Evolutionary conservation across 2,113 vertebrate species (phyloP).

Genomic region (Muntiacus muntjak): DNA sequence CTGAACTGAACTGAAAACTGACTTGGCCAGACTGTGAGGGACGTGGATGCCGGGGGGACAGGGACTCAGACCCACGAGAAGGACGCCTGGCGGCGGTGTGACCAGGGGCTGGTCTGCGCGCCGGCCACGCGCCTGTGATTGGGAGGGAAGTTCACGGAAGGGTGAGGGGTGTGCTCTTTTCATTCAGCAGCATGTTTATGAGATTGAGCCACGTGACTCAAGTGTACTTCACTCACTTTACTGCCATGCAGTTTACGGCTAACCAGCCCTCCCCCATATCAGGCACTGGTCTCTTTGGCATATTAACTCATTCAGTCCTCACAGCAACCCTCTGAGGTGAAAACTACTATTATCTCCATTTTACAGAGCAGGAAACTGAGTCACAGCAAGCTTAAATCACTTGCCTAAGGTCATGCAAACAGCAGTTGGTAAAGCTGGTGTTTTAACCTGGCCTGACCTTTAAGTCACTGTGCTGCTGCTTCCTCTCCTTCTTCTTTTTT

Average conservation of each 20-base stretch:
- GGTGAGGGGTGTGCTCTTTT: not conserved
- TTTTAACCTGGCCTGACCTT: not conserved
- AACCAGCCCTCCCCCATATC: not conserved
- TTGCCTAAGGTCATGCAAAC: not conserved
- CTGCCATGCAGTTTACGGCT: accelerated
- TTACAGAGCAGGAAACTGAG: slow-evolving; percentile 46
- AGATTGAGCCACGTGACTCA: accelerated
- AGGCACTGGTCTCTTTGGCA: not conserved
- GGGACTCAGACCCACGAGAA: not conserved
- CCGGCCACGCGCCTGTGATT: not conserved
- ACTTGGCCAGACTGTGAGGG: not conserved
- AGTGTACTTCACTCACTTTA: too few relatives aligned
- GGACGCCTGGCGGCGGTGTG: too few relatives aligned
- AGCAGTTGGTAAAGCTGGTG: not conserved
- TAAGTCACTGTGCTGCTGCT: not conserved
- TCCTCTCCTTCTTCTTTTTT: not conserved
- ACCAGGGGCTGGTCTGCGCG: accelerated
- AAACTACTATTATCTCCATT: not conserved
- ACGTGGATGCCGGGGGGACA: accelerated
- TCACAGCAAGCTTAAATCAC: not conserved
- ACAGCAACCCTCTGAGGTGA: not conserved
- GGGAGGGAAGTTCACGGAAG: not conserved
- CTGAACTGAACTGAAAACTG: not conserved
- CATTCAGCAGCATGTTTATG: not conserved
- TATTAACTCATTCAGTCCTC: not conserved